Evolutionary conservation across 2,797 vertebrate genomes (phyloP).

Genomic region (Anniella stebbinsi): DNA sequence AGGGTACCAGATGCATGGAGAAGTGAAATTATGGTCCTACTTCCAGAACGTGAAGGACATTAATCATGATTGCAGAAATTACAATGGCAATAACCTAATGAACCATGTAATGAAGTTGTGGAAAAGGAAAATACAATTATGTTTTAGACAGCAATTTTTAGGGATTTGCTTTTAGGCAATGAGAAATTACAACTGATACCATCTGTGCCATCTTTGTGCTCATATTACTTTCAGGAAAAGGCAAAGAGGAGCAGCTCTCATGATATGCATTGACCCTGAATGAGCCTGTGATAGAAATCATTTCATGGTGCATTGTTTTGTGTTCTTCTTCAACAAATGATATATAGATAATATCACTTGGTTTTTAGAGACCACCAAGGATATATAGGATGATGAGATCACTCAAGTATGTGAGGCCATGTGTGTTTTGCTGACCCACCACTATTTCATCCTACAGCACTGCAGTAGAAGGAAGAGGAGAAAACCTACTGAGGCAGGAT

Average conservation of each 20-base stretch:
- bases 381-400: background rate
- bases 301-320: background rate
- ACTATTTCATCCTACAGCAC: background rate
- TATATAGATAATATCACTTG: background rate
- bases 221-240: background rate
- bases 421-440: background rate
- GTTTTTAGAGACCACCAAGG: background rate
- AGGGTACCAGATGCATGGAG: background rate
- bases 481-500: too few relatives aligned
- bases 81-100: slow-evolving; percentile 25
- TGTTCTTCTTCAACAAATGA: background rate
- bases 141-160: slow-evolving; percentile 8
- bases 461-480: too few relatives aligned
- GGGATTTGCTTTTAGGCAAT: background rate
- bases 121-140: slow-evolving; percentile 7
- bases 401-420: background rate
- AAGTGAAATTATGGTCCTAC: background rate
- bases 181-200: background rate
- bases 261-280: background rate
- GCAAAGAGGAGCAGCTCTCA: background rate
- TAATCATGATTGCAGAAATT: slow-evolving; percentile 19
- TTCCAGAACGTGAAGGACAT: slow-evolving; percentile 10
- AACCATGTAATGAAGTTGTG: slow-evolving; percentile 26
- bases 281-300: background rate
- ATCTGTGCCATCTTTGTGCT: background rate